Conservation (phyloP, 2,888 invertebrate genomes). For the Ctena decussata region DNA sequence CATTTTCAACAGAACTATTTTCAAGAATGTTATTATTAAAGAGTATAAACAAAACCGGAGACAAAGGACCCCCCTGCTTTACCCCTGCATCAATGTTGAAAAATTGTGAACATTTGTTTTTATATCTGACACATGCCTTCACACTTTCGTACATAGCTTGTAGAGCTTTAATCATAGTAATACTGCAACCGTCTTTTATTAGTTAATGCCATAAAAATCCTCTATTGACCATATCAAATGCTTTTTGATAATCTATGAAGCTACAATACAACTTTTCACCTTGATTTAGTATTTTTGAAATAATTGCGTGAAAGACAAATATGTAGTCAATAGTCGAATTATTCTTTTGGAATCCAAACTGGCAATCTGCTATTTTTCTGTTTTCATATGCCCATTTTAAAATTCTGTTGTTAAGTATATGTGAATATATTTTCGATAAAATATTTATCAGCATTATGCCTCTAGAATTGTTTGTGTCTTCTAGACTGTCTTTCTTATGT, state of each 20-base stretch:
- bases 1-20: not conserved
- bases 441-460: not conserved
- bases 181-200: not conserved
- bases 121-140: not conserved
- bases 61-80: not conserved
- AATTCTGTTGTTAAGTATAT: not conserved
- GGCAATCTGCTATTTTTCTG: not conserved
- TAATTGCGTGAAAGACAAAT: not conserved
- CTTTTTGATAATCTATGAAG: not conserved
- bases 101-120: not conserved
- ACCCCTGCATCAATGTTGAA: not conserved
- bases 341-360: constrained; percentile 3
- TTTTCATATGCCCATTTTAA: not conserved
- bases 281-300: not conserved
- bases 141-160: constrained; percentile 3
- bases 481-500: not conserved
- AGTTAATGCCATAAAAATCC: not conserved
- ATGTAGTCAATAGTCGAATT: constrained; percentile 15
- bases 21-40: not conserved
- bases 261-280: not conserved
- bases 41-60: not conserved
- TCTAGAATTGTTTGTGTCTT: not conserved
- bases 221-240: not conserved
- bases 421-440: not conserved
- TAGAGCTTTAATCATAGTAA: not conserved